These are phyloP conservation scores for Babyrousa celebensis DNA, from an alignment of 2,797 vertebrate species.

Conservation along the genomic window DNA sequence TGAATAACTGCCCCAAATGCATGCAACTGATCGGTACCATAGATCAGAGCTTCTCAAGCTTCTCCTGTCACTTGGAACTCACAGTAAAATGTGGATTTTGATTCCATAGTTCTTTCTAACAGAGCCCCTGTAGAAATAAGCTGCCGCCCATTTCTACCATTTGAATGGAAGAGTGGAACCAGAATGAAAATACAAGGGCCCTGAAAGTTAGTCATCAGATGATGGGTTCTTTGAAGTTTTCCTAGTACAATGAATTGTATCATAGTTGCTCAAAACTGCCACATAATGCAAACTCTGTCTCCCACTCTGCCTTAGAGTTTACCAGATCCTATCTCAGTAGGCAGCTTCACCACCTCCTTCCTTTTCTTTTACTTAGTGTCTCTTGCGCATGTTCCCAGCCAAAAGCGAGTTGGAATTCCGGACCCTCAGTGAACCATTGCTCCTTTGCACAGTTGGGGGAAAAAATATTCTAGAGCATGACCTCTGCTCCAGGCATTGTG, in stretches of 20 bases:
- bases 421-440: background rate
- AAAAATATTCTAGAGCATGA: background rate
- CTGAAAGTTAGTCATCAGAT: background rate
- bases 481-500: background rate
- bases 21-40: background rate
- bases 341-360: background rate
- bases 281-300: background rate
- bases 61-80: background rate
- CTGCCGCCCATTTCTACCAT: background rate
- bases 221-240: background rate
- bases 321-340: background rate
- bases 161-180: background rate
- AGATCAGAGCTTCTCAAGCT: background rate
- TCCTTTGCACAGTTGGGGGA: background rate
- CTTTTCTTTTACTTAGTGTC: background rate
- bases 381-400: background rate
- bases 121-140: background rate
- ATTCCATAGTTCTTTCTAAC: background rate
- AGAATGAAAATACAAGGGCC: background rate
- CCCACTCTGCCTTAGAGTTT: background rate
- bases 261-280: background rate
- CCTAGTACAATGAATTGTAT: background rate
- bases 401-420: background rate
- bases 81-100: background rate
- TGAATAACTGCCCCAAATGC: background rate